These are phyloP conservation scores for Colossoma macropomum DNA, from an alignment of 2,113 vertebrate genomes.

Conservation along the genomic window DNA sequence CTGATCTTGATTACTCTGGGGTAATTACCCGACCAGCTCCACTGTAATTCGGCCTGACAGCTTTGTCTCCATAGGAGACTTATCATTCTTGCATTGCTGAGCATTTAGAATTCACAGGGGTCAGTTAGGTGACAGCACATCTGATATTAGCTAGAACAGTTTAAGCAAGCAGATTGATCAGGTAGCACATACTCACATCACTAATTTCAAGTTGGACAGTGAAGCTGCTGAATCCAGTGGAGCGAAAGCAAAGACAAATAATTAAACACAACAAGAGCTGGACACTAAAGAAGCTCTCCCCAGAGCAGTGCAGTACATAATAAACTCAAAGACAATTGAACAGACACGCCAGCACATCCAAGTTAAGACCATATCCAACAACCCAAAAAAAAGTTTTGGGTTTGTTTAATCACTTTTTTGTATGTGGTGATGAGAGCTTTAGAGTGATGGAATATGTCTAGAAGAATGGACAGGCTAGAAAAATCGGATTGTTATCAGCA, in stretches of 20 bases:
- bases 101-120: not conserved
- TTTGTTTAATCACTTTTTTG: too few relatives aligned
- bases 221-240: not conserved
- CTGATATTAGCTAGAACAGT: not conserved
- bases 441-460: too few relatives aligned
- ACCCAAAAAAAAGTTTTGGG: too few relatives aligned
- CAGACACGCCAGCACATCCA: too few relatives aligned
- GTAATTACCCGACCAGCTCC: not conserved
- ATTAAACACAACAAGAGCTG: not conserved
- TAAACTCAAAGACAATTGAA: too few relatives aligned
- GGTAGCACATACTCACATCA: not conserved
- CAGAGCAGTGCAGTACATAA: too few relatives aligned
- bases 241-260: not conserved
- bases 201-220: not conserved
- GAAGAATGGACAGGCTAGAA: too few relatives aligned
- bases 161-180: not conserved
- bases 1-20: not conserved
- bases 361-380: too few relatives aligned
- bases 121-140: not conserved
- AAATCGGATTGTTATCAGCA: too few relatives aligned
- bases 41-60: not conserved
- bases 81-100: not conserved
- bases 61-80: not conserved
- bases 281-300: not conserved
- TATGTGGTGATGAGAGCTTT: too few relatives aligned